Evolutionary conservation across 2,888 invertebrate genomes (phyloP).

Genomic region (Bruchidius siliquastri): DNA sequence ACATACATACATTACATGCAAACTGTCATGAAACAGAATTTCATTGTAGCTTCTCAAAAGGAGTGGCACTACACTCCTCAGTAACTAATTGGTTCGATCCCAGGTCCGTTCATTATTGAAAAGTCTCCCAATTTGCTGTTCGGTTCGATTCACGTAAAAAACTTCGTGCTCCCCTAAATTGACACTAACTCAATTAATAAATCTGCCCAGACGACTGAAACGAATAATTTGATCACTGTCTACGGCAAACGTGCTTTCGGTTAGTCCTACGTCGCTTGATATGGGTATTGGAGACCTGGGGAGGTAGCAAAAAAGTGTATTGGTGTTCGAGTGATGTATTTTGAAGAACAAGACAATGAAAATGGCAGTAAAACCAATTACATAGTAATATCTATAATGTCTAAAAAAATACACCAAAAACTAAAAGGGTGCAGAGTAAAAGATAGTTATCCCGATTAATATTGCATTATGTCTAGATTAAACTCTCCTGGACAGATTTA

Average conservation of each 20-base stretch:
- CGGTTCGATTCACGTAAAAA: not conserved
- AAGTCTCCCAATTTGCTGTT: not conserved
- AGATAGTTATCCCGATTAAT: too few species aligned
- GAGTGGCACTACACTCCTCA: not conserved
- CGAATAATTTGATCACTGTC: not conserved
- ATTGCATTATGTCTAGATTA: too few species aligned
- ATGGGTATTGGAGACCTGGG: not conserved
- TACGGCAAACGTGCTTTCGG: not conserved
- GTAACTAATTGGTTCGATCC: not conserved
- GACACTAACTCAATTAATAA: not conserved
- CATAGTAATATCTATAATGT: too few species aligned
- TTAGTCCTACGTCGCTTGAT: not conserved
- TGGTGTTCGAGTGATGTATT: not conserved
- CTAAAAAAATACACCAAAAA: too few species aligned
- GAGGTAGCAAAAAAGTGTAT: not conserved
- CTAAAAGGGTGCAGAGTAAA: too few species aligned
- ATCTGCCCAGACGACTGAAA: not conserved
- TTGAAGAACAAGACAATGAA: too few species aligned
- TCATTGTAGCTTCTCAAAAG: too few species aligned
- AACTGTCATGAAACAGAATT: too few species aligned
- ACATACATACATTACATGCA: too few species aligned
- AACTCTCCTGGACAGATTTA: too few species aligned
- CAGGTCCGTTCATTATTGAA: not conserved
- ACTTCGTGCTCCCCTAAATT: not conserved
- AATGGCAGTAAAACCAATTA: too few species aligned